These are phyloP conservation scores for Drosophila acutilabella DNA, from an alignment of 2,888 invertebrate genomes.

Conservation along the genomic window DNA sequence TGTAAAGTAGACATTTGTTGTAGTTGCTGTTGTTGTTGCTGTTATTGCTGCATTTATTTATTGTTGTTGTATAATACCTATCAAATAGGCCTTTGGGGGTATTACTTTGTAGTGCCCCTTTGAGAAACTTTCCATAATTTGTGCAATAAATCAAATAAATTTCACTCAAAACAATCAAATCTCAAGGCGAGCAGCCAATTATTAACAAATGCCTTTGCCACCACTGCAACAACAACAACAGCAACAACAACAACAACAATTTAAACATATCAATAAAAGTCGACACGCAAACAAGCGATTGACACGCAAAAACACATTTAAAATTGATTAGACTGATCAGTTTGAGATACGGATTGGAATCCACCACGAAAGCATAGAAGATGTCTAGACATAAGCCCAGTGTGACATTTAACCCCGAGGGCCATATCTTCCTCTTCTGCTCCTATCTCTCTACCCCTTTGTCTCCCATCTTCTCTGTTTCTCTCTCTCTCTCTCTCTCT, in stretches of 20 bases:
- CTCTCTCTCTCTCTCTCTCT: background rate
- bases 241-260: slow-evolving; percentile 41
- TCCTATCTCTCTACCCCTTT: slow-evolving; percentile 5
- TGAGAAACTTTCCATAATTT: slow-evolving; percentile 69
- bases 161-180: slow-evolving; percentile 75
- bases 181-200: slow-evolving; percentile 71
- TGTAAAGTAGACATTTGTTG: slow-evolving; percentile 62
- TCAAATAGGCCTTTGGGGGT: slow-evolving; percentile 23
- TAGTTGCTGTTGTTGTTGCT: slow-evolving; percentile 30
- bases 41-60: slow-evolving; percentile 23
- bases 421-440: slow-evolving; percentile 18
- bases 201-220: slow-evolving; percentile 67
- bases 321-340: slow-evolving; percentile 74
- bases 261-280: slow-evolving; percentile 78
- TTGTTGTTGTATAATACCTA: slow-evolving; percentile 52
- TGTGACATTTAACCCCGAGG: slow-evolving; percentile 75
- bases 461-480: background rate
- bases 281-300: slow-evolving; percentile 80
- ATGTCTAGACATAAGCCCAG: slow-evolving; percentile 68
- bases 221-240: slow-evolving; percentile 26
- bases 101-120: slow-evolving; percentile 16
- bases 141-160: slow-evolving; percentile 79
- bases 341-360: slow-evolving; percentile 36
- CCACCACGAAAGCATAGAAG: slow-evolving; percentile 60
- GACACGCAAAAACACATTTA: slow-evolving; percentile 81